Base-by-base conservation (phyloP, 1,140 invertebrate species). In the Amyelois transitella region DNA sequence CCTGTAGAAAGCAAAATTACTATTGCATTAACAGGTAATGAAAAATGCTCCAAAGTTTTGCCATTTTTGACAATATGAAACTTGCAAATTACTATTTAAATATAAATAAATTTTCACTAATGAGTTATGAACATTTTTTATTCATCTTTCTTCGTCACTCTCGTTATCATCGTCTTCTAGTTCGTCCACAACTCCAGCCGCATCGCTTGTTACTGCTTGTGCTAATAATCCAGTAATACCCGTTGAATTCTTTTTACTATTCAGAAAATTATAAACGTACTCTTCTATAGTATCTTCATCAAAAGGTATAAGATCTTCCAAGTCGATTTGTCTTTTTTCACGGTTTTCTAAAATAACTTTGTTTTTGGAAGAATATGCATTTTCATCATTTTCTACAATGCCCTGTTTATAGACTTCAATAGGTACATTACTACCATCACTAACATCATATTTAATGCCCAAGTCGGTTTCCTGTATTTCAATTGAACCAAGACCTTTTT, bases 341-440 rank as follows among this genome's bases (percentile, higher is more conserved):
- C 88, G 75, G n/a, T 64, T 69, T 51, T 71, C 65, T 56, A 67
- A 64, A 8, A 17, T 10, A 7, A 50, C 61, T 28, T 60, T 71
- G 61, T 83, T 83, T 52, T 77, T 76, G 25, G 74, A 66, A 10
- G 66, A 51, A 53, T 89, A 77, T 62, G 86, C 67, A 51, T 85
- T 89, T 61, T 88, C 85, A 62, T 85, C 85, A 52, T 64, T 86
- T 53, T 91, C 89, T 32, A 91, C 90, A 24, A 91, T 89, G n/a
- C 90, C 90, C 73, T 90, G 90, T 60, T 88, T 83, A 61, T 91
- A 91, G 60, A 88, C 86, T 69, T 91, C 91, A 47, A 81, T 68
- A 1, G 89, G 83, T 4, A 83, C 81, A 10, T 88, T 71, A 50
- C 83, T 83, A n/a, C 87, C 82, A 52, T 89, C 88, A 52, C 83